phyloP scores from a whole-genome alignment of 2,113 vertebrate genomes.

The Panthera leo region DNA sequence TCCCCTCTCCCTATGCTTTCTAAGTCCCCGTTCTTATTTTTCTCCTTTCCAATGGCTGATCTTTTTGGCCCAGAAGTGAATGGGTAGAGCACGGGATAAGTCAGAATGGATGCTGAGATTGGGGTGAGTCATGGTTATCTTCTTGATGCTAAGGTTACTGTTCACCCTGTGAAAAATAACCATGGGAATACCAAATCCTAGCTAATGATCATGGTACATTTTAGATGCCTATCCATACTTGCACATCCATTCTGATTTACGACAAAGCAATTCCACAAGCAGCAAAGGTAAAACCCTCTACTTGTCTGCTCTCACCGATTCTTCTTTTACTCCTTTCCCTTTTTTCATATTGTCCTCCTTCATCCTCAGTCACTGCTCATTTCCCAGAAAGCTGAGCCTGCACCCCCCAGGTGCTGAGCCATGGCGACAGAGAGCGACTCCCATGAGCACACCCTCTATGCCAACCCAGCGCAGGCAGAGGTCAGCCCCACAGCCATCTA shows the following conservation, averaged over 20 bases:
- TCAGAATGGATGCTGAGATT: neutral
- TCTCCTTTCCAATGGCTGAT: neutral
- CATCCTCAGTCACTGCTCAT: neutral
- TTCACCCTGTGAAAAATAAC: neutral
- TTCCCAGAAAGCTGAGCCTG: neutral
- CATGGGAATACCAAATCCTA: neutral
- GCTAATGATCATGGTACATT: rapidly evolving
- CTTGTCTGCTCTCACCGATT: neutral
- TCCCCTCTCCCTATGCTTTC: neutral
- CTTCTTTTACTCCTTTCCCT: neutral
- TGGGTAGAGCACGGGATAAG: neutral
- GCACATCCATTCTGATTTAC: rapidly evolving
- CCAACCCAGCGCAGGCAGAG: neutral
- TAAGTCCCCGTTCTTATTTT: neutral
- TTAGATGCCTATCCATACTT: neutral
- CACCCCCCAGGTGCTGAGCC: neutral
- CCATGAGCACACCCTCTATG: neutral
- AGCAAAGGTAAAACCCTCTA: neutral
- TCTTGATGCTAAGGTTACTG: neutral
- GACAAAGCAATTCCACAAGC: neutral
- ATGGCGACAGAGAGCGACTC: neutral
- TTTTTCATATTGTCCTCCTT: neutral
- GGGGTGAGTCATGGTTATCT: neutral
- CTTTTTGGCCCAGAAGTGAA: neutral
- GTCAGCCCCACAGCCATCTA: neutral